These are phyloP conservation scores for Cheumatopsyche charites DNA, from an alignment of 1,140 invertebrate species.

Conservation along the genomic window DNA sequence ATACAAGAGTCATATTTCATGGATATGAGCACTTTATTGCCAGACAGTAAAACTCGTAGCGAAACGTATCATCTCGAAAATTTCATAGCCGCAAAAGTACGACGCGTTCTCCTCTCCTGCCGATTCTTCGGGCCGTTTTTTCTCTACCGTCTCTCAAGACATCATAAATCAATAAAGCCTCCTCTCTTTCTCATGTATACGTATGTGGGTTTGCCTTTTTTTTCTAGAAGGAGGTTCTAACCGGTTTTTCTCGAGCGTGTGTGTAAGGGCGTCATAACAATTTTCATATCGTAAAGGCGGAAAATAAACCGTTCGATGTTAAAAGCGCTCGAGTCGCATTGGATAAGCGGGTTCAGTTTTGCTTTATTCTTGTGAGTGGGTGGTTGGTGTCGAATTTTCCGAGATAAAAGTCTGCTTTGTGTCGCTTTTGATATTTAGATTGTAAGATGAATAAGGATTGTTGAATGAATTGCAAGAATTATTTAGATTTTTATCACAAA, in stretches of 20 bases:
- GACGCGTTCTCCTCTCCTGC: neutral
- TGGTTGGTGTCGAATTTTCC: too few relatives aligned
- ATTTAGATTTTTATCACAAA: too few relatives aligned
- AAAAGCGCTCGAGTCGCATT: neutral
- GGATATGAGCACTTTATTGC: conserved; percentile 28
- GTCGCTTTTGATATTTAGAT: too few relatives aligned
- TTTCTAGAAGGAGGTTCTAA: too few relatives aligned
- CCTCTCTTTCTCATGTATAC: too few relatives aligned
- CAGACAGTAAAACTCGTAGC: conserved; percentile 26
- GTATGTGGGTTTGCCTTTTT: too few relatives aligned
- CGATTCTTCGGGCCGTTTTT: neutral
- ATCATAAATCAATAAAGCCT: conserved; percentile 16
- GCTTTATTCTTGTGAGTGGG: neutral
- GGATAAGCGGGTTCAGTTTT: neutral
- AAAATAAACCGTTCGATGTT: conserved; percentile 9
- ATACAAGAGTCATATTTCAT: conserved; percentile 28
- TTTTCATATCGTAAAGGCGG: neutral
- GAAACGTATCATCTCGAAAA: conserved; percentile 28
- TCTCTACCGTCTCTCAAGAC: neutral
- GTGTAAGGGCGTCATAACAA: conserved; percentile 5
- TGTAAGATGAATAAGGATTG: too few relatives aligned
- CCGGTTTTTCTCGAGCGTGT: too few relatives aligned
- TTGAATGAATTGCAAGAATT: too few relatives aligned
- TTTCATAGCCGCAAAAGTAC: conserved; percentile 23
- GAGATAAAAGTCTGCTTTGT: too few relatives aligned